phyloP scores from a whole-genome alignment of 2,797 vertebrate species.

The Morus bassanus region DNA sequence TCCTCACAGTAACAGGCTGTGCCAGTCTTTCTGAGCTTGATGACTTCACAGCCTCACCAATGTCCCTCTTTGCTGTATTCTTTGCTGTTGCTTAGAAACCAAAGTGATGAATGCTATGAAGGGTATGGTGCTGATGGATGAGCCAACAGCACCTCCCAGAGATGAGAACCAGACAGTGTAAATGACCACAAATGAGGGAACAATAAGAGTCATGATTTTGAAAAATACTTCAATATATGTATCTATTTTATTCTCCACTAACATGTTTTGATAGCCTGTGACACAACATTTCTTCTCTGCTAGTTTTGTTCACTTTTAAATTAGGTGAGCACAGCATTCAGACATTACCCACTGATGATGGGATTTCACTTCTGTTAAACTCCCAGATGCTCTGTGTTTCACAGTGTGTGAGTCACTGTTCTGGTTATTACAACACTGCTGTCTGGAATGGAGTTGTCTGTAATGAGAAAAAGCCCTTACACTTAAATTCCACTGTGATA shows the following conservation, averaged over 20 bases:
- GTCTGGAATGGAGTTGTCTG: neutral
- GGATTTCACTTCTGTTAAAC: neutral
- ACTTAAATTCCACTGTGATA: slow-evolving; percentile 4
- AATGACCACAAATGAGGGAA: neutral
- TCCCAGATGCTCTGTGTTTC: neutral
- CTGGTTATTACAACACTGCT: neutral
- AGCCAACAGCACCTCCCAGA: slow-evolving; percentile 59
- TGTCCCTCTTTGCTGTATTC: neutral
- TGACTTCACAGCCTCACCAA: neutral
- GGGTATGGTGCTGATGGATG: neutral
- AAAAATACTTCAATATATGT: neutral
- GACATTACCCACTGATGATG: neutral
- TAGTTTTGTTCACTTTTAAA: neutral
- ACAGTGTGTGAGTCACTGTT: neutral
- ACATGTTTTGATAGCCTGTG: neutral
- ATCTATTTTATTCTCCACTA: neutral
- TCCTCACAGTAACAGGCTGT: neutral
- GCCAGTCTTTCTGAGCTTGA: neutral
- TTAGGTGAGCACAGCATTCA: neutral
- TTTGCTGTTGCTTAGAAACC: slow-evolving; percentile 47
- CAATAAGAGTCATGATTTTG: neutral
- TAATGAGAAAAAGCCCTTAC: neutral
- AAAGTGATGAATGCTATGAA: neutral
- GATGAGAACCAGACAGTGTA: neutral
- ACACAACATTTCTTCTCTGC: neutral